A percentile compares a stretch with the other conserved stretches of the same genome.
phyloP scores from a whole-genome alignment of 2,888 invertebrate species.

The Operophtera brumata region DNA sequence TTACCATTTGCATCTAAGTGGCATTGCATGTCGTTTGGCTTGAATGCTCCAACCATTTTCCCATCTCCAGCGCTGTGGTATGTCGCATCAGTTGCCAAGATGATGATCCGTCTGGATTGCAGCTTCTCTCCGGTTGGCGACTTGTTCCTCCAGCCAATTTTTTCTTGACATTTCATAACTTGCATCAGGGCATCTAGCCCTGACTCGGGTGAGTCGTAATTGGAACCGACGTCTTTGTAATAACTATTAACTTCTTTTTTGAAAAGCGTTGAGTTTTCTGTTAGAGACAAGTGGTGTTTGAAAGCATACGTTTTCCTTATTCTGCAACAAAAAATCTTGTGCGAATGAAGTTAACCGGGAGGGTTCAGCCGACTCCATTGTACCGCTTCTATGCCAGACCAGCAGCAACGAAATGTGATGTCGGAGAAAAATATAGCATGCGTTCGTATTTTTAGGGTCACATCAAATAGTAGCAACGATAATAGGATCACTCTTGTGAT shows the following conservation, averaged over 20 bases:
- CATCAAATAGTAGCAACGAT: too few species aligned
- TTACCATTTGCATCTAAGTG: slow-evolving; percentile 75
- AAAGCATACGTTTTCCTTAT: slow-evolving; percentile 59
- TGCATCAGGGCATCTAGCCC: slow-evolving; percentile 94
- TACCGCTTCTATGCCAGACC: too few species aligned
- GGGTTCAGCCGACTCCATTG: too few species aligned
- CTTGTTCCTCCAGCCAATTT: slow-evolving; percentile 86
- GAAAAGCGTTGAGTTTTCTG: slow-evolving; percentile 75
- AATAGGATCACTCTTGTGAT: too few species aligned
- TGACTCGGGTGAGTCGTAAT: slow-evolving; percentile 88
- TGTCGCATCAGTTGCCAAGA: slow-evolving; percentile 89
- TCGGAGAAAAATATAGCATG: too few species aligned
- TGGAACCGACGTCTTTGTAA: slow-evolving; percentile 56
- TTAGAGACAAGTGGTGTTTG: slow-evolving; percentile 86
- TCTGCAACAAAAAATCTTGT: slow-evolving; percentile 9
- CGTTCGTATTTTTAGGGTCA: too few species aligned
- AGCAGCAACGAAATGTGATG: too few species aligned
- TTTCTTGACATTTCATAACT: slow-evolving; percentile 84
- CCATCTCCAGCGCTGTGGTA: slow-evolving; percentile 93
- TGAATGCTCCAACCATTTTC: slow-evolving; percentile 84
- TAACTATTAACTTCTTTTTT: slow-evolving; percentile 16
- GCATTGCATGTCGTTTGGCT: slow-evolving; percentile 85
- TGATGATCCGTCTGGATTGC: slow-evolving; percentile 85
- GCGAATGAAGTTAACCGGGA: too few species aligned
- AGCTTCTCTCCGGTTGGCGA: slow-evolving; percentile 21